phyloP scores from a whole-genome alignment of 2,888 invertebrate species.

The Camptogramma bilineatum region DNA sequence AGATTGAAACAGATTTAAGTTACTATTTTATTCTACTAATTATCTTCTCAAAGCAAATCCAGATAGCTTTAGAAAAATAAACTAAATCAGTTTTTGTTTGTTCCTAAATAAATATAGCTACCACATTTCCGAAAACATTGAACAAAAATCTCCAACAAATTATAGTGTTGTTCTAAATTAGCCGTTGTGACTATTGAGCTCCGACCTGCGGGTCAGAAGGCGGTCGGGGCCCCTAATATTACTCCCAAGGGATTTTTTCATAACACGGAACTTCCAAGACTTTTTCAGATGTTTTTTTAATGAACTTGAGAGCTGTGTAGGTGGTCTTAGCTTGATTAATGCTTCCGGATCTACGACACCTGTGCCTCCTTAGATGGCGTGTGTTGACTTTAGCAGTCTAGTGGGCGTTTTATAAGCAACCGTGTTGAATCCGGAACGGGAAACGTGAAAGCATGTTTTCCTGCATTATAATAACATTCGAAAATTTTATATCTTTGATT shows the following conservation, averaged over 20 bases:
- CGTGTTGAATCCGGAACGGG: constrained; percentile 19
- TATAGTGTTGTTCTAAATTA: not conserved
- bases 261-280: constrained; percentile 6
- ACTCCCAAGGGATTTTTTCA: constrained; percentile 20
- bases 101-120: no score
- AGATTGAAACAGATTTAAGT: no score
- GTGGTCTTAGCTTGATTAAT: constrained; percentile 60
- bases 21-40: no score
- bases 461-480: no score
- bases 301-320: constrained; percentile 34
- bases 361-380: constrained; percentile 49
- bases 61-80: no score
- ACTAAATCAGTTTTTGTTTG: no score
- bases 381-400: constrained; percentile 26
- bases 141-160: not conserved
- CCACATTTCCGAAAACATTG: no score
- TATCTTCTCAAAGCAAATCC: no score
- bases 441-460: not conserved
- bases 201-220: constrained; percentile 11
- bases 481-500: no score
- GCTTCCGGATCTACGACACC: constrained; percentile 57
- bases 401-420: not conserved
- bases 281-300: constrained; percentile 23
- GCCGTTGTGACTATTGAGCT: constrained; percentile 1
- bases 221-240: constrained; percentile 8